Conservation (phyloP, 2,797 vertebrate genomes). For the Numenius phaeopus region DNA sequence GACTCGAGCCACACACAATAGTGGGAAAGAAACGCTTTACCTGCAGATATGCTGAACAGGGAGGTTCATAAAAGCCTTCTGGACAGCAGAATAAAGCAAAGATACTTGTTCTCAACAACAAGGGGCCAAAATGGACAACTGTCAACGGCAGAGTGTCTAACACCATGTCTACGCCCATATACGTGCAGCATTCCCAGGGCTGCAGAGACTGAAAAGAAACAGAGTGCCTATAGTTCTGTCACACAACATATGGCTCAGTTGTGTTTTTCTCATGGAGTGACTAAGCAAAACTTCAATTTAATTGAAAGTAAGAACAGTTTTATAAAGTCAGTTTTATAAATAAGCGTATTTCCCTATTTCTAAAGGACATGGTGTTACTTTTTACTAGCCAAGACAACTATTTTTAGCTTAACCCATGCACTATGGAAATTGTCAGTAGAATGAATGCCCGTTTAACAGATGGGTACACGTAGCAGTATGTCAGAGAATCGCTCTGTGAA, state of each 20-base stretch:
- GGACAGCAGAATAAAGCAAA: background rate
- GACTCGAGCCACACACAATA: background rate
- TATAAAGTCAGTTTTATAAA: slow-evolving; percentile 11
- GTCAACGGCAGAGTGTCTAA: background rate
- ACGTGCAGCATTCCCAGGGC: background rate
- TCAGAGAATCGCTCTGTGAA: background rate
- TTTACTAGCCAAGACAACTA: slow-evolving; percentile 6
- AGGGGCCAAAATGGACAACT: background rate
- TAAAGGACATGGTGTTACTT: background rate
- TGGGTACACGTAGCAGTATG: background rate
- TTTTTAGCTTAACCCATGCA: slow-evolving; percentile 34
- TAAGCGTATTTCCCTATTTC: background rate
- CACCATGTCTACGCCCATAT: background rate
- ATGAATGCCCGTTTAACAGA: slow-evolving; percentile 20
- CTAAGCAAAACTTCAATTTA: background rate
- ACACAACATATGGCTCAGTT: background rate
- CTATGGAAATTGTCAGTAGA: background rate
- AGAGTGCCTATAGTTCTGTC: background rate
- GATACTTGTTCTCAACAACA: background rate
- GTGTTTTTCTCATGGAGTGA: background rate
- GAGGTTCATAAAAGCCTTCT: background rate
- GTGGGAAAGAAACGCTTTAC: background rate
- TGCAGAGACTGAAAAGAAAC: background rate
- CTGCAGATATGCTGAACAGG: background rate
- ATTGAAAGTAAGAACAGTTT: background rate